Base-by-base conservation (phyloP, 2,113 vertebrate species). In the Ornithorhynchus anatinus region DNA sequence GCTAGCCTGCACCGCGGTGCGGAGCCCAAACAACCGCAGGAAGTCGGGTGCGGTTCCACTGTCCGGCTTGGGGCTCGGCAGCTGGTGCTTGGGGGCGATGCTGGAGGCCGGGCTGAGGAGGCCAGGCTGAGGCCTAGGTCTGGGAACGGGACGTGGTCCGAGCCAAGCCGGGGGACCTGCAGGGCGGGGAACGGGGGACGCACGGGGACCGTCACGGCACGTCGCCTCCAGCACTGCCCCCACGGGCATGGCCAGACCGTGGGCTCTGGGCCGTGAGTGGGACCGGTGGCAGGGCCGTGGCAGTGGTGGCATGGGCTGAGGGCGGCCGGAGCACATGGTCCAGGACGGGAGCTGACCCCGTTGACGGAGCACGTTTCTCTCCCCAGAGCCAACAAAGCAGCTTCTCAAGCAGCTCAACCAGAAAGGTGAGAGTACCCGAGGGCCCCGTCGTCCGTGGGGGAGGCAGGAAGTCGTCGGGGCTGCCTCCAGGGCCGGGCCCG, bases 311-410 rank as follows among this genome's bases (percentile, higher is more conserved):
- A 32, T 67, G 38, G 59, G 25, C 10, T 29, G 3, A 42, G 44
- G 36, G 39, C 31, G 37, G 51, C 31, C 22, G 2, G 12, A 0
- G 53, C 40, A 29, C 38, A 17, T 47, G 54, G 38, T 25, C 43
- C 58, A 9, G 35, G 20, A 27, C 50, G 23, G 53, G 1, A 13
- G 9, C 57, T 79, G 23, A 84, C 68, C 50, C 54, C 54, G 25
- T n/a, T n/a, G n/a, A n/a, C 29, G 36, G 1, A 36, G 0, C 52
- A 44, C 19, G 14, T 59, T 59, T 82, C 56, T 72, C 36, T 73
- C 81, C 38, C 20, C 82, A 98, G 97, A 98, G 81, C 96, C 97
- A 0, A 48, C 88, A 29, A 96, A 94, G 81, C 91, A 94, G 79
- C 92, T 93, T 75, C 79, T 89, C 25, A 89, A 80, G 79, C 92